Conservation (phyloP, 2,797 vertebrate genomes). For the Paramormyrops hopkinsi region DNA sequence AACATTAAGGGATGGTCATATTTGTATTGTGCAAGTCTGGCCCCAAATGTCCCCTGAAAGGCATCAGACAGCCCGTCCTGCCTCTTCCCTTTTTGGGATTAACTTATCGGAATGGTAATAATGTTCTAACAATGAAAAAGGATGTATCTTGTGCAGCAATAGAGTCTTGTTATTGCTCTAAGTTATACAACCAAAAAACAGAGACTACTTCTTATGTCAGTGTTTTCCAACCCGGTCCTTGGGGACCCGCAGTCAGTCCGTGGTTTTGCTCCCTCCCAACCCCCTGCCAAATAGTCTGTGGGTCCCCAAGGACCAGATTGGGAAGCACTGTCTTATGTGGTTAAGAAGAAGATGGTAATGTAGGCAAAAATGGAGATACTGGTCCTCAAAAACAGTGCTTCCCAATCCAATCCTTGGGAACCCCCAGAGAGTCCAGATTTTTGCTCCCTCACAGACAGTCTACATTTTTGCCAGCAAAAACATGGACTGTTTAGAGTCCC, state of each 20-base stretch:
- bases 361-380: neutral
- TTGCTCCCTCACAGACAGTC: neutral
- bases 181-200: neutral
- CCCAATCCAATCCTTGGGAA: neutral
- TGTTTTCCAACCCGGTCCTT: neutral
- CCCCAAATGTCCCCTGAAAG: neutral
- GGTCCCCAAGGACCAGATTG: neutral
- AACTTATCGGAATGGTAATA: neutral
- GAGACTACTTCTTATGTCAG: neutral
- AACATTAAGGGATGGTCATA: neutral
- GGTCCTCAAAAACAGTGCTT: neutral
- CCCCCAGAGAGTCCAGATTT: neutral
- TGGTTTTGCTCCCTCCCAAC: neutral
- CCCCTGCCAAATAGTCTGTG: neutral
- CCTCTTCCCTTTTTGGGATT: neutral
- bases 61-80: neutral
- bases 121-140: neutral
- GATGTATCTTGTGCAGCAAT: neutral
- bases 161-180: neutral
- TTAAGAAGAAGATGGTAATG: neutral
- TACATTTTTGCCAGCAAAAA: neutral
- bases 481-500: neutral
- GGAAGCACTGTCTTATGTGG: neutral
- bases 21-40: neutral
- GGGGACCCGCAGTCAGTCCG: neutral